Evolutionary conservation across 2,797 vertebrate species (phyloP).

Genomic region (Poecilia velifera): DNA sequence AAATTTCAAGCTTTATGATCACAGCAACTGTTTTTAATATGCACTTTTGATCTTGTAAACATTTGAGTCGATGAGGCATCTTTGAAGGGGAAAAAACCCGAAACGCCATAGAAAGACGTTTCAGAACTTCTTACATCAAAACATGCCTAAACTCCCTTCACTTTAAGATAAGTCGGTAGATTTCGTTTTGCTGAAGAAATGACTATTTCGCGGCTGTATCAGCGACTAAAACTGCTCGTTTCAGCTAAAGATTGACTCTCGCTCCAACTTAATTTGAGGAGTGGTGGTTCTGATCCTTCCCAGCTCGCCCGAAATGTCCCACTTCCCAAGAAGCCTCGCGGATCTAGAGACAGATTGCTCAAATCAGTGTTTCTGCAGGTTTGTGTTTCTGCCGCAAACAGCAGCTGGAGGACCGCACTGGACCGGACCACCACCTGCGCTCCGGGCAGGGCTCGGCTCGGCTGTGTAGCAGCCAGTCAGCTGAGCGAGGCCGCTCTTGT

Average conservation of each 20-base stretch:
- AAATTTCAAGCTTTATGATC: too few species aligned
- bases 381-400: conserved; percentile 15
- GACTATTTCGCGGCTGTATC: not conserved
- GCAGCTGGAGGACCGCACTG: conserved; percentile 21
- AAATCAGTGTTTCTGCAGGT: conserved; percentile 40
- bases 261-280: not conserved
- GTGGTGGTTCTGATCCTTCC: not conserved
- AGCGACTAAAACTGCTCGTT: not conserved
- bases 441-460: conserved; percentile 15
- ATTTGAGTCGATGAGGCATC: not conserved
- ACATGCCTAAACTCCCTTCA: not conserved
- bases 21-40: not conserved
- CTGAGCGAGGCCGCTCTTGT: conserved; percentile 48
- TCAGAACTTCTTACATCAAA: not conserved
- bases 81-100: too few species aligned
- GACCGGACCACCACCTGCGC: conserved; percentile 44
- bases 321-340: not conserved
- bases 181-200: not conserved
- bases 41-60: not conserved
- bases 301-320: not conserved
- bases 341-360: conserved; percentile 15
- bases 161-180: not conserved
- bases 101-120: not conserved
- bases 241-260: not conserved
- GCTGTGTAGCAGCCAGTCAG: conserved; percentile 34